phyloP scores from a whole-genome alignment of 2,113 vertebrate genomes.

The Todiramphus chloris region DNA sequence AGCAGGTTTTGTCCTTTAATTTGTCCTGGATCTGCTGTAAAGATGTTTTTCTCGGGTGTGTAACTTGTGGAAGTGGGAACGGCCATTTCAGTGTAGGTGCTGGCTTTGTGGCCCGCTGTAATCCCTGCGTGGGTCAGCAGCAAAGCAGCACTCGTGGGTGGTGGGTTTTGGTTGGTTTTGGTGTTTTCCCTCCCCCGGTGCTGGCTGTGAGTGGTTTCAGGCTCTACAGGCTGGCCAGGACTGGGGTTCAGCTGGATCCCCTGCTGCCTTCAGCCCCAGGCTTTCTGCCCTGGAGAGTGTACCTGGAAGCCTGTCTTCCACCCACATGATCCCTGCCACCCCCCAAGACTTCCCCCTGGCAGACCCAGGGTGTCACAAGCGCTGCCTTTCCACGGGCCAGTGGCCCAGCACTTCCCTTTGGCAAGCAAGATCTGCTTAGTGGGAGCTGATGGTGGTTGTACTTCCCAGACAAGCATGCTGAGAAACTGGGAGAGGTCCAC shows the following conservation, averaged over 20 bases:
- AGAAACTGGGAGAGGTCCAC: neutral
- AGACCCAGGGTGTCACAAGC: neutral
- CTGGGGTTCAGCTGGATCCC: neutral
- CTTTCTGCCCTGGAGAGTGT: accelerated
- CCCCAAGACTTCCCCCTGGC: neutral
- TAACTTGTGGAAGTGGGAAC: neutral
- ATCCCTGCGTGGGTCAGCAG: neutral
- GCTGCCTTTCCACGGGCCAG: neutral
- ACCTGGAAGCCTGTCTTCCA: accelerated
- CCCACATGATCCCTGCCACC: neutral
- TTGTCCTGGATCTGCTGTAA: neutral
- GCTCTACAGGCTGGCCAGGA: neutral
- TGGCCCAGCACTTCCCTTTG: neutral
- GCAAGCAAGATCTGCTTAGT: neutral
- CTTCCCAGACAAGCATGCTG: neutral
- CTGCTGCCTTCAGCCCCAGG: accelerated
- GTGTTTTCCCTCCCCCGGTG: accelerated
- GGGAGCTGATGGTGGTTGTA: neutral
- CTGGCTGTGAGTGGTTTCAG: neutral
- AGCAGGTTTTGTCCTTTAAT: neutral
- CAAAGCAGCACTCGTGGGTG: no score
- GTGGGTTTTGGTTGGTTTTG: neutral
- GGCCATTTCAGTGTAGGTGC: accelerated
- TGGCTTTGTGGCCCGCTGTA: neutral
- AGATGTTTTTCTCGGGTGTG: neutral